Conservation (phyloP, 2,113 vertebrate genomes). For the human region GRCh38 chr3:123703001-123703500, state of each 20-base stretch:
- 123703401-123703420: neutral
- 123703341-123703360: neutral
- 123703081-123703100: neutral
- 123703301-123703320: neutral
- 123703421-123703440: neutral
- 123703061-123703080: neutral
- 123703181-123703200: rapidly evolving
- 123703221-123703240: neutral
- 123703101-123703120: neutral
- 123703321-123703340: neutral
- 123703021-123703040: neutral
- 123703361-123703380: neutral
- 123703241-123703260: neutral
- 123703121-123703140: neutral
- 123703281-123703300: neutral
- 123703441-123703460: neutral
- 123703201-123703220: neutral
- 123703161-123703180: neutral
- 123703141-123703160: neutral
- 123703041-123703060: neutral
- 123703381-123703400: neutral
- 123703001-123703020: rapidly evolving
- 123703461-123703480: neutral
- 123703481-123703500: neutral
- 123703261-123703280: neutral